Evolutionary conservation across 2,113 vertebrate species (phyloP), one percentile per base, ranked within the genome.

Genomic region (Taurulus bubalis): DNA sequence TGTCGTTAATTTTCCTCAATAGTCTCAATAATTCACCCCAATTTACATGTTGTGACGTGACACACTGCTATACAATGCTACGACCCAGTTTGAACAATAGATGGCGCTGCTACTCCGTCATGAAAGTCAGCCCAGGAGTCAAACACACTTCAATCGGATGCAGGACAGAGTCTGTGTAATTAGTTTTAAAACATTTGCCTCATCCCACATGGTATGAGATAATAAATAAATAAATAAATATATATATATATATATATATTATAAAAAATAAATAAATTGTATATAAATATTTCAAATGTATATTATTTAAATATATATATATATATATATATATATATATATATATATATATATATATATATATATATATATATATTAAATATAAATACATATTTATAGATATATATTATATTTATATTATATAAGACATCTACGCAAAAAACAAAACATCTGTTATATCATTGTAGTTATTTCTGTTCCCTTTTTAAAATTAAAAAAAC

Each of bases 51-150:
- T n/a, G 28, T 47, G 32, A 22, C 26, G 6, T 67, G 10, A 53
- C 7, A 64, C 11, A 42, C 38, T 3, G 4, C 30, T 36, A 4
- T 36, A 20, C 18, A 26, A 18, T 24, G 32, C 20, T 20, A 16
- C 9, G 55, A 38, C 28, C 36, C 38, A 3, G 22, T 6, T 62
- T 30, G 20, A 28, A n/a, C 90, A 87, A 22, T 53, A 77, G 89
- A 51, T 85, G 90, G 85, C 20, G 77, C 75, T 86, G 74, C 67
- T 83, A 62, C 65, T 80, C 86, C 65, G 85, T 56, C 28, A 26
- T 6, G 28, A 24, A 26, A n/a, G 4, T 4, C 4, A 70, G 18
- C 1, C 3, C 8, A 15, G 16, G 47, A 1, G 11, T 12, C 30
- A 7, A 64, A 65, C 34, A 32, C 47, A 59, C 36, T 72, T 3